These are phyloP conservation scores for Macrotus californicus DNA, from an alignment of 2,113 vertebrate species.

Conservation along the genomic window DNA sequence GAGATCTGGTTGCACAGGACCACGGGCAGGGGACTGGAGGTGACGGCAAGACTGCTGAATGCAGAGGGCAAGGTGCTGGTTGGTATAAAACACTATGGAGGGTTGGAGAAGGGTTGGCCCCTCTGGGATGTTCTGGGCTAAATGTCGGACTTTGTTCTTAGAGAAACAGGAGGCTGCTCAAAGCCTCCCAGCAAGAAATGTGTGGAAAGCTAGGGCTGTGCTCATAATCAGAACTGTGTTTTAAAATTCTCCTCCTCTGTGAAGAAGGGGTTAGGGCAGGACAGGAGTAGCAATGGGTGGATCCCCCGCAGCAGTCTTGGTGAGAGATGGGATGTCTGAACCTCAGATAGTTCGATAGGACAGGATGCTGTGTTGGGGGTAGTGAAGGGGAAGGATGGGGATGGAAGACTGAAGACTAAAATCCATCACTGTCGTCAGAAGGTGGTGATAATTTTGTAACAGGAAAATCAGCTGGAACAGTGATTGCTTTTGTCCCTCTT, in stretches of 20 bases:
- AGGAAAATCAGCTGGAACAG: background rate
- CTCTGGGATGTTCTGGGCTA: background rate
- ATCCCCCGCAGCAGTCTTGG: background rate
- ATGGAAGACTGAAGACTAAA: background rate
- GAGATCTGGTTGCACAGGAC: too few species aligned
- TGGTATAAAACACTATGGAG: background rate
- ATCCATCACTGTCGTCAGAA: background rate
- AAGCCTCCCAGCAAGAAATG: background rate
- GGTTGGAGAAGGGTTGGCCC: too few species aligned
- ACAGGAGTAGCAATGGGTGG: accelerated
- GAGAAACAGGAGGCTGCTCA: background rate
- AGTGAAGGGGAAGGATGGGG: background rate
- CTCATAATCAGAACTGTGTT: background rate
- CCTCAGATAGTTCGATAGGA: background rate
- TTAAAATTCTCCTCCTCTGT: background rate
- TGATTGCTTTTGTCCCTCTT: background rate
- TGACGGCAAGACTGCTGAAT: background rate
- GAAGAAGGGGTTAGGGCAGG: background rate
- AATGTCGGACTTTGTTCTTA: background rate
- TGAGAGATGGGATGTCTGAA: background rate
- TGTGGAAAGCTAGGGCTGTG: background rate
- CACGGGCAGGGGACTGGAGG: background rate
- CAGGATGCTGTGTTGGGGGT: background rate
- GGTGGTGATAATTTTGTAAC: background rate
- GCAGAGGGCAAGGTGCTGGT: too few species aligned